Percentiles rank a stretch among this genome's conserved stretches.
Evolutionary conservation across 2,888 invertebrate genomes (phyloP).

Genomic region (Mactromeris polynyma): DNA sequence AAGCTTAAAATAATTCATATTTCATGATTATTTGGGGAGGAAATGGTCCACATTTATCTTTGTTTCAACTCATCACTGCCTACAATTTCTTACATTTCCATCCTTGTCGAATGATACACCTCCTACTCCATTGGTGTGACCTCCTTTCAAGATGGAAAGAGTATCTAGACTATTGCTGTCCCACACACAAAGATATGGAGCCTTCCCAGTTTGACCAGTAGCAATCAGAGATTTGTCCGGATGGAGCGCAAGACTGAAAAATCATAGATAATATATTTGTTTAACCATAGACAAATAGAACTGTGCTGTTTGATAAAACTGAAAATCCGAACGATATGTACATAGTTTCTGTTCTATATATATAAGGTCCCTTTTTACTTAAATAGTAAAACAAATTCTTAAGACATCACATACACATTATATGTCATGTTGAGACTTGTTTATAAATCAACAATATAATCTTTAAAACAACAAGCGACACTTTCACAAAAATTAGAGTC

Average conservation of each 20-base stretch:
- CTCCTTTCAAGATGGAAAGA: conserved; percentile 87
- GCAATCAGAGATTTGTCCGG: conserved; percentile 86
- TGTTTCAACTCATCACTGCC: too few species aligned
- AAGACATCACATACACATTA: background rate
- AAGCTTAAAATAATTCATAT: background rate
- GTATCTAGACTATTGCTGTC: conserved; percentile 84
- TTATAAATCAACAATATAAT: background rate
- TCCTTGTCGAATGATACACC: conserved; percentile 86
- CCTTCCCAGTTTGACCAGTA: conserved; percentile 87
- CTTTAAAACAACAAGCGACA: background rate
- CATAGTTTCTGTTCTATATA: too few species aligned
- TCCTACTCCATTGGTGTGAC: conserved; percentile 86
- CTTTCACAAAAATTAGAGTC: background rate
- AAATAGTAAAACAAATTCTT: too few species aligned
- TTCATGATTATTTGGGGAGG: background rate
- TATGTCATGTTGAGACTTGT: background rate
- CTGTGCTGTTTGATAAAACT: too few species aligned
- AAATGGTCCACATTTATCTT: background rate
- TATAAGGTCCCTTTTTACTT: too few species aligned
- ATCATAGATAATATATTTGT: background rate
- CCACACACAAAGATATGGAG: conserved; percentile 88
- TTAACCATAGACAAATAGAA: too few species aligned
- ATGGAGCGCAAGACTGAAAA: conserved; percentile 85
- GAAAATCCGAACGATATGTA: too few species aligned
- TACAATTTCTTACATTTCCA: conserved; percentile 82